Evolutionary conservation across 2,888 invertebrate genomes (phyloP), one percentile per base, ranked within the genome.

Genomic region (Caenorhabditis zanzibari): DNA sequence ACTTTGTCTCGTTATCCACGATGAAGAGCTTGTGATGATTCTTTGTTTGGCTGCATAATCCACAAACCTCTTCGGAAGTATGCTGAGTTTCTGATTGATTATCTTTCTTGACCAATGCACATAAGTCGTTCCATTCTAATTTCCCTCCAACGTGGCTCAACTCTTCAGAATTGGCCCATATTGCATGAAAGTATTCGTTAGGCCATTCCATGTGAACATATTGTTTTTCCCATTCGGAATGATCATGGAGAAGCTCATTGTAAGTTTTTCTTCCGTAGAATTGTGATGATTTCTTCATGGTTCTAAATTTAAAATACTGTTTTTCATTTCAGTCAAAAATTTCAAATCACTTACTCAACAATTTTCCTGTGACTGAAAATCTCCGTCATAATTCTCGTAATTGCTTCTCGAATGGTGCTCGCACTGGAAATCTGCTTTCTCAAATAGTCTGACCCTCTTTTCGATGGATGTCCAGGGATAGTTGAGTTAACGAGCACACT

Each of bases 111-210:
- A 69, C 44, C 71, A 64, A 56, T 14, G 35, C 24, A 44, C 79
- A 79, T 7, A 79, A 6, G 44, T 71, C 71, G 19, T 47, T 54
- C 79, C 79, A 79, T 26, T 79, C 79, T 7, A 64, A 22, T 41
- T 24, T 54, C 24, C 47, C 44, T 10, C 79, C 79, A 19, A 64
- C 26, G n/a, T 61, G 61, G 28, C 71, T 79, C 19, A 79, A 28
- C 10, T 79, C 79, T 38, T 64, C 41, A 2, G 79, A 79, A 32
- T 79, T 79, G 0, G 79, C 71, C 79, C 79, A 79, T 1, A 47
- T 64, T 2, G 63, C 19, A 41, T 79, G 71, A 44, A 56, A 54
- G 16, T 79, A 16, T 19, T 35, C 35, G 14, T 64, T 71, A 0
- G 79, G 79, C 79, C 79, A 79, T 1, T 49, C 1, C 71, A 79